Conservation (phyloP, 2,113 vertebrate genomes). For the Austrofundulus limnaeus region DNA sequence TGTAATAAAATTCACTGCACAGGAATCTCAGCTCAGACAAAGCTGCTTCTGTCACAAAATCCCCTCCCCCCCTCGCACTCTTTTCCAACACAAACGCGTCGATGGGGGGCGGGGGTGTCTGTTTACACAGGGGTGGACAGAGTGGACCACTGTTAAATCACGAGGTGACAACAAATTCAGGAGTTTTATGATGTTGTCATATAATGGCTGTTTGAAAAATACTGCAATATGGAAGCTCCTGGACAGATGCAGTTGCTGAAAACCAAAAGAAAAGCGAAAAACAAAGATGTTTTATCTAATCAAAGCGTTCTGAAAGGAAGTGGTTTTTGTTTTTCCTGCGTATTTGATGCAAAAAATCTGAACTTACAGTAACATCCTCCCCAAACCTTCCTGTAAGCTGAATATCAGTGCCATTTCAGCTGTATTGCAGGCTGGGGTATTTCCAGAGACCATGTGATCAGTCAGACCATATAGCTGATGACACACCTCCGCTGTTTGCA, state of each 20-base stretch:
- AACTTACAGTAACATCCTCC: conserved; percentile 29
- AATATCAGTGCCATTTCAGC: conserved; percentile 43
- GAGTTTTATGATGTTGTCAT: no score
- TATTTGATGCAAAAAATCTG: conserved; percentile 21
- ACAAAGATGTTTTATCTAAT: background rate
- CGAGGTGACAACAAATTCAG: background rate
- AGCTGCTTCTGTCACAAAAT: conserved; percentile 67
- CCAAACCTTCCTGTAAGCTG: conserved; percentile 20
- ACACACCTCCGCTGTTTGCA: conserved; percentile 40
- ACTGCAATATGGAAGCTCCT: no score
- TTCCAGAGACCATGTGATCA: conserved; percentile 71
- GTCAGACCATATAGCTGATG: conserved; percentile 47
- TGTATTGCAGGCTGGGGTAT: conserved; percentile 52
- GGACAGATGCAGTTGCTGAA: no score
- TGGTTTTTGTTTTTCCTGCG: background rate
- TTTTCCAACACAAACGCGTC: conserved; percentile 27
- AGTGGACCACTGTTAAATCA: background rate
- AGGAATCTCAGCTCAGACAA: conserved; percentile 78
- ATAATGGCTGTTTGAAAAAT: background rate
- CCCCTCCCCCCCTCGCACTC: conserved; percentile 64
- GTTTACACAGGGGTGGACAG: conserved; percentile 14
- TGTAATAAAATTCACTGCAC: conserved; percentile 74
- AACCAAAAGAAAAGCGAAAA: no score
- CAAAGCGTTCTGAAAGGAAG: no score
- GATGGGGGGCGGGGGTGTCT: conserved; percentile 24